Evolutionary conservation across 2,888 invertebrate genomes (phyloP), one percentile per base, ranked within the genome.

Genomic region (Torymus auratus): DNA sequence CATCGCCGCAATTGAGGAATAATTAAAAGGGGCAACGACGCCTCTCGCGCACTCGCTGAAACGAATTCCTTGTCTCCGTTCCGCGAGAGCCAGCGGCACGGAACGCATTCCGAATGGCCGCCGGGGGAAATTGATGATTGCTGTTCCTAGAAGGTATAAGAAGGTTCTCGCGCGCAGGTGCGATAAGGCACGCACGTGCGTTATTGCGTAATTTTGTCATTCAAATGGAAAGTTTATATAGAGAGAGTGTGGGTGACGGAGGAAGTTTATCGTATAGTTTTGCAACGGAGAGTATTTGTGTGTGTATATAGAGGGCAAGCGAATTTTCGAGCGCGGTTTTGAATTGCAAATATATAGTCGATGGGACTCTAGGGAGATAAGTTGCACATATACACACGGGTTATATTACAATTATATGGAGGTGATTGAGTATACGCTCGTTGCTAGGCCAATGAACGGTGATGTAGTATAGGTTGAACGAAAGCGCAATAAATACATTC

Each of bases 1-100:
- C 81, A 81, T 82, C 69, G 76, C 68, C 64, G 74, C 68, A 81
- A 81, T 81, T 70, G 77, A 65, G 73, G 65, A 81, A 70, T 72
- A 78, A 81, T 81, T 78, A 76, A 72, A 75, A 56, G 41, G 41
- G 41, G 41, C 41, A 41, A 41, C 41, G 72, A 41, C 14, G 17
- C 17, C 1, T 28, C 13, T 20, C 2, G 15, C 20, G 11, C 58
- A 5, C 60, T 15, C 15, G 50, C 28, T 74, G 71, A 80, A 80
- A 80, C 50, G 80, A 13, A 28, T 80, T 80, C 13, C 76, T 60
- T 80, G 76, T 78, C 62, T 60, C 67, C 52, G 53, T 23, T 28
- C 13, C 12, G 13, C 20, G 56, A 62, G 53, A 62, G 53, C n/a
- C 62, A 60, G 23, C 60, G 20, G 60, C 67, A 20, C 72, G 78